phyloP scores from a whole-genome alignment of 1,140 invertebrate species.

The Diorhabda sublineata region DNA sequence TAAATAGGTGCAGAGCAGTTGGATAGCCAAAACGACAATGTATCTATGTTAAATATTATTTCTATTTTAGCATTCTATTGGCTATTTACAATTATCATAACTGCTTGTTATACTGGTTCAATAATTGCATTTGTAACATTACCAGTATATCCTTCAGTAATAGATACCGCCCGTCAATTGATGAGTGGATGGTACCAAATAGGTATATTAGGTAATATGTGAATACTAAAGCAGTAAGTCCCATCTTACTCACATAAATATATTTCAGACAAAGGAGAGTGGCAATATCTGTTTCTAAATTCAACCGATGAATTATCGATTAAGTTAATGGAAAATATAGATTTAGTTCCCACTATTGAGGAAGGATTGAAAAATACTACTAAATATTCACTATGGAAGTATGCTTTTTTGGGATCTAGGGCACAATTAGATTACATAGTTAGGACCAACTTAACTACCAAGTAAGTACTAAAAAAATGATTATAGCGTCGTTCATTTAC shows the following conservation, averaged over 20 bases:
- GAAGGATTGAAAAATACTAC: constrained; percentile 66
- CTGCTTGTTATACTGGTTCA: constrained; percentile 71
- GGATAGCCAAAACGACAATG: too few relatives aligned
- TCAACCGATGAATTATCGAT: constrained; percentile 55
- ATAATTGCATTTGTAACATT: constrained; percentile 76
- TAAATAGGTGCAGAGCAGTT: too few relatives aligned
- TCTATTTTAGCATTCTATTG: constrained; percentile 62
- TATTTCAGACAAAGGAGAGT: constrained; percentile 61
- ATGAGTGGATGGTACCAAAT: constrained; percentile 56
- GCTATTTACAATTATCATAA: constrained; percentile 76
- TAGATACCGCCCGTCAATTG: constrained; percentile 62
- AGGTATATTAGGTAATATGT: constrained; percentile 55
- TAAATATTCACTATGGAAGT: constrained; percentile 65
- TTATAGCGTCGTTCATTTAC: too few relatives aligned
- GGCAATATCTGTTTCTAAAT: constrained; percentile 64
- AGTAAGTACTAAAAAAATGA: constrained; percentile 40
- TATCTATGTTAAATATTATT: too few relatives aligned
- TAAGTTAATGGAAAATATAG: constrained; percentile 59
- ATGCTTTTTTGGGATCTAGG: constrained; percentile 66
- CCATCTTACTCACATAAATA: constrained; percentile 3
- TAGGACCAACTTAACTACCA: constrained; percentile 61
- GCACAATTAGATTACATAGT: constrained; percentile 64
- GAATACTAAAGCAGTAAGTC: neutral
- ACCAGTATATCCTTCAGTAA: constrained; percentile 63
- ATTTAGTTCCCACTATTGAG: constrained; percentile 59